Percentiles rank a stretch among this genome's conserved stretches.
These are phyloP conservation scores for Xestobium rufovillosum DNA, from an alignment of 2,888 invertebrate species.

Conservation along the genomic window DNA sequence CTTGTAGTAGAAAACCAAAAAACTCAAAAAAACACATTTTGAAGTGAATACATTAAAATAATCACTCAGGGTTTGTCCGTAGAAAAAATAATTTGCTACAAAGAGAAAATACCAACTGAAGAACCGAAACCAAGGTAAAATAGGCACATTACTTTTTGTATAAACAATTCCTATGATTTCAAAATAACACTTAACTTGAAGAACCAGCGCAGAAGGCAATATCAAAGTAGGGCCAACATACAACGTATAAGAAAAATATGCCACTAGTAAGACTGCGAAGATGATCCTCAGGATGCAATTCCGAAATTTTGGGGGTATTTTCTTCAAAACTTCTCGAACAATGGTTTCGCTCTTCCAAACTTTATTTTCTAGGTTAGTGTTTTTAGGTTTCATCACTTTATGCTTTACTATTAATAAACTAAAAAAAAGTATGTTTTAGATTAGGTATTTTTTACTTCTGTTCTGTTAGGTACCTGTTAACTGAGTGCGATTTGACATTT, in stretches of 20 bases:
- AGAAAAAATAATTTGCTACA: constrained; percentile 97
- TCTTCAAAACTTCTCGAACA: too few relatives aligned
- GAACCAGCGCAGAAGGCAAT: constrained; percentile 85
- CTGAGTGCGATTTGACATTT: too few relatives aligned
- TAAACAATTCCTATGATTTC: constrained; percentile 99
- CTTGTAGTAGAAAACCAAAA: constrained; percentile 89
- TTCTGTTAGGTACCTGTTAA: too few relatives aligned
- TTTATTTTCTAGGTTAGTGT: too few relatives aligned
- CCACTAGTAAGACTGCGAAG: constrained; percentile 90
- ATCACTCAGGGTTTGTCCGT: constrained; percentile 94
- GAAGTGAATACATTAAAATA: constrained; percentile 58
- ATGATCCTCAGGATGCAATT: constrained; percentile 95
- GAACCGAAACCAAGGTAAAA: constrained; percentile 83
- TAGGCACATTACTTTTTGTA: constrained; percentile 91
- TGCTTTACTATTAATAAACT: too few relatives aligned
- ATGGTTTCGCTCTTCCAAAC: too few relatives aligned
- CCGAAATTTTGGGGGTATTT: background rate
- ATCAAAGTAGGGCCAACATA: constrained; percentile 89
- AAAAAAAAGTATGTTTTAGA: too few relatives aligned
- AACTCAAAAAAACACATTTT: constrained; percentile 51
- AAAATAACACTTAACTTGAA: constrained; percentile 98
- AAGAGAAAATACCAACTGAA: constrained; percentile 92
- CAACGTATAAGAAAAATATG: constrained; percentile 80
- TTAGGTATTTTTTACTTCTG: too few relatives aligned
- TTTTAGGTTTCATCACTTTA: too few relatives aligned